A percentile compares a stretch with the other conserved stretches of the same genome.
Evolutionary conservation across 37 sponge, comb jelly and placozoan species (phyloP).

Genomic region (Ephydatia muelleri): DNA sequence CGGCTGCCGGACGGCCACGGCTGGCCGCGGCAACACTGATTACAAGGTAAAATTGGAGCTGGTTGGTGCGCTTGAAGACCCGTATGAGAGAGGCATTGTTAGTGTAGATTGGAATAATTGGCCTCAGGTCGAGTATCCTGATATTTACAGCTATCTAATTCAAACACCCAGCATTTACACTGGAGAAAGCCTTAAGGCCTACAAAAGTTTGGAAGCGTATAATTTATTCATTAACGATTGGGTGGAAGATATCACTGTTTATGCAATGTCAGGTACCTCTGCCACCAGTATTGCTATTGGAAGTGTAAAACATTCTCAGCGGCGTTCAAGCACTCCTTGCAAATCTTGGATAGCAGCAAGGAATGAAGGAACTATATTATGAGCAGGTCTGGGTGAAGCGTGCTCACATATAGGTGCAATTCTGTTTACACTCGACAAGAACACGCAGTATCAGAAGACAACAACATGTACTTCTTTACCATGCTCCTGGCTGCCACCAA

Average conservation of each 20-base stretch:
- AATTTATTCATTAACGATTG: conserved; percentile 17
- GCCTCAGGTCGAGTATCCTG: conserved; percentile 45
- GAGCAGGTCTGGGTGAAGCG: conserved; percentile 63
- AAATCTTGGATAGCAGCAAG: conserved; percentile 52
- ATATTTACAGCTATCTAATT: conserved; percentile 26
- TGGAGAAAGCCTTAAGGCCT: conserved; percentile 11
- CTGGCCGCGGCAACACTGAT: too few species aligned
- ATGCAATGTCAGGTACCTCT: background rate
- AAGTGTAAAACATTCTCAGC: conserved; percentile 45
- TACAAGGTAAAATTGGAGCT: conserved; percentile 18
- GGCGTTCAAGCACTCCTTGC: conserved; percentile 20
- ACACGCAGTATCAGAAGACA: conserved; percentile 13
- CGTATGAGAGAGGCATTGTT: conserved; percentile 6
- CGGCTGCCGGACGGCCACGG: too few species aligned
- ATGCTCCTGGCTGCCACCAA: conserved; percentile 48
- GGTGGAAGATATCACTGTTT: conserved; percentile 6
- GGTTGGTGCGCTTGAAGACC: conserved; percentile 6
- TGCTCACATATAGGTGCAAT: conserved; percentile 71
- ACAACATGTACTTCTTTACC: conserved; percentile 44
- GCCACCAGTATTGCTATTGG: background rate
- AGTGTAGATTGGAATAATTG: background rate
- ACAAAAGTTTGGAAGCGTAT: conserved; percentile 48
- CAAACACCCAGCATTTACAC: conserved; percentile 29
- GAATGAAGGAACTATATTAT: conserved; percentile 30
- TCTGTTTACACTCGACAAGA: conserved; percentile 43